phyloP scores from a whole-genome alignment of 37 sponge, comb jelly and placozoan species.

The Axinella damicornis region DNA sequence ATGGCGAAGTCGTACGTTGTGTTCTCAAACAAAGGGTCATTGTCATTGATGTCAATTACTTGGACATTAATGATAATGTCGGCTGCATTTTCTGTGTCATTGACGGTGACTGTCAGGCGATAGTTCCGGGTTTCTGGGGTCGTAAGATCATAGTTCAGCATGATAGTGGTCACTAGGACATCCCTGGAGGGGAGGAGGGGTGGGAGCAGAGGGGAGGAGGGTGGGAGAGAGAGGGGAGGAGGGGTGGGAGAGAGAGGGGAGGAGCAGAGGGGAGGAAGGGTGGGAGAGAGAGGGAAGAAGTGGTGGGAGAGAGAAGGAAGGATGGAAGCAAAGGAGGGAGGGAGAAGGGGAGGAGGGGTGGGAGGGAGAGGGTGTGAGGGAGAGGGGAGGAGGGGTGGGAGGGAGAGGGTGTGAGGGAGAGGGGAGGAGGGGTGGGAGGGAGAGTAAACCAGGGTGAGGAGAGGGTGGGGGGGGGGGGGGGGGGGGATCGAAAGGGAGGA shows the following conservation, averaged over 20 bases:
- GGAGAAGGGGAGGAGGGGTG: background rate
- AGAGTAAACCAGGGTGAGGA: too few species aligned
- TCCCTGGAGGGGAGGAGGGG: background rate
- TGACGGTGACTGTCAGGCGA: slow-evolving; percentile 20
- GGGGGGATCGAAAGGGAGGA: background rate
- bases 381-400: background rate
- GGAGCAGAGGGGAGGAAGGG: background rate
- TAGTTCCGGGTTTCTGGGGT: background rate
- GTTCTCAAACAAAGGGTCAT: slow-evolving; percentile 51
- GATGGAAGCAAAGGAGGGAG: background rate
- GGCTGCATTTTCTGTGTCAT: slow-evolving; percentile 21
- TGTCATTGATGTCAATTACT: slow-evolving; percentile 65
- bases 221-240: background rate
- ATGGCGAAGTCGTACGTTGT: slow-evolving; percentile 9
- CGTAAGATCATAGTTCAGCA: slow-evolving; percentile 33
- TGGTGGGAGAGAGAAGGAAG: background rate
- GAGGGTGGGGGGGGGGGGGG: background rate
- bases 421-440: background rate
- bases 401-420: background rate
- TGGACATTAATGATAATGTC: slow-evolving; percentile 11
- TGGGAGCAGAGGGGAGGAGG: background rate
- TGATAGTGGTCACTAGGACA: background rate
- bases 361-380: background rate
- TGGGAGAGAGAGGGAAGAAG: too few species aligned
- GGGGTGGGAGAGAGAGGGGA: background rate